Evolutionary conservation across 2,113 vertebrate species (phyloP), one percentile per base, ranked within the genome.

Genomic region (Polypterus bichir): DNA sequence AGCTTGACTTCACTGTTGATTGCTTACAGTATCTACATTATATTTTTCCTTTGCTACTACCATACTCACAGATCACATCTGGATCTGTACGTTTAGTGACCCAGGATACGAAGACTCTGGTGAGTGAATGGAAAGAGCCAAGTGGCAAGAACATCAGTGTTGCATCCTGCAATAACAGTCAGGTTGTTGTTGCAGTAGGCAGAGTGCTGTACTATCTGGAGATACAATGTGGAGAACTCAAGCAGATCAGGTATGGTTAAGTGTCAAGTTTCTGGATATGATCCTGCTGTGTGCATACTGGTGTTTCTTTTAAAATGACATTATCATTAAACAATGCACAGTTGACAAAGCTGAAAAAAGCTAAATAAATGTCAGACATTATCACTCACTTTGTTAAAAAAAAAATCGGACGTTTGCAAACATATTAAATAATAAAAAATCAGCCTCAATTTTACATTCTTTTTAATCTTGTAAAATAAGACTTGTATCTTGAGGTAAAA

Each of bases 91-190:
- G 95, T 46, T 78, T 99, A 70, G 96, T 99, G 48, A 91, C 88
- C 9, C 95, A 97, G 73, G 92, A 97, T 11, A 94, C 88, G 68
- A 98, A 98, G 73, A 85, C 91, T 1, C 76, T 99, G 53, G 93
- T 92, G 65, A 97, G 93, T 0, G 95, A 99, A 57, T 99, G 96
- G 96, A 97, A 97, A 68, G 96, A 98, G 69, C 93, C 95, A 3
- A 92, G 95, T 7, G 92, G 93, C 48, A 89, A 90, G 72, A 98
- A 98, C 81, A 94, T 99, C 82, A 99, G 96, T 0, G 93, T 99
- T 61, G 95, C 95, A 2, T 96, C 96, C 51, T 99, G 96, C 64
- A 98, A 97, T 77, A 91, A 88, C 70, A 91, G 88, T 64, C 96
- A 99, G 78, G 93, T 99, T 48, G 93, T 98, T 49, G 91, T 98